Percentiles rank a stretch among this genome's conserved stretches.
Evolutionary conservation across 2,888 invertebrate species (phyloP).

Genomic region (Octodonta nipae): DNA sequence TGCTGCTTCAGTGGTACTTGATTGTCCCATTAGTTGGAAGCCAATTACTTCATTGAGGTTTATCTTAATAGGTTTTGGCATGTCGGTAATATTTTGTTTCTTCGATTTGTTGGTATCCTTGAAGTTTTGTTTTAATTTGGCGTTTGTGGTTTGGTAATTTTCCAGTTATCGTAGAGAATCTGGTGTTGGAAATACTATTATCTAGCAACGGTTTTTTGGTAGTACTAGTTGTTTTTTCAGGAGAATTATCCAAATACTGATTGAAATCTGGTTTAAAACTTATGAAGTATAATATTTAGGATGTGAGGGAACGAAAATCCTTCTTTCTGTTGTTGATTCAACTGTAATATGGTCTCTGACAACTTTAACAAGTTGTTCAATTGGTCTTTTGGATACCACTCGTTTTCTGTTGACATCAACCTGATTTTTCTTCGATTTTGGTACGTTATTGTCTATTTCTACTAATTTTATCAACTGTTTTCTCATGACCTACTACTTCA

Average conservation of each 20-base stretch:
- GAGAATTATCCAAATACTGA: too few relatives aligned
- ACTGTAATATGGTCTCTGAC: slow-evolving; percentile 26
- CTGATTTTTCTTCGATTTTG: slow-evolving; percentile 16
- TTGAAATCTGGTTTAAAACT: slow-evolving; percentile 23
- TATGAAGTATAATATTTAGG: slow-evolving; percentile 26
- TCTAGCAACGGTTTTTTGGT: slow-evolving; percentile 6
- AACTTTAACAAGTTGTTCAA: slow-evolving; percentile 21
- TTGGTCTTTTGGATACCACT: slow-evolving; percentile 12
- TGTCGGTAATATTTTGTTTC: slow-evolving; percentile 9
- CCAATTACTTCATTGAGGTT: slow-evolving; percentile 25
- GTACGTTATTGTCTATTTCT: slow-evolving; percentile 15
- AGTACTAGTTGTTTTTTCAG: slow-evolving; percentile 8
- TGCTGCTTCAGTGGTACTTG: not conserved
- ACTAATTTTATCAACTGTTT: slow-evolving; percentile 18
- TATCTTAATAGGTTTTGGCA: slow-evolving; percentile 26
- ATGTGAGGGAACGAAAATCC: slow-evolving; percentile 31
- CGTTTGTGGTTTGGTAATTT: slow-evolving; percentile 35
- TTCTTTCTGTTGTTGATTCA: slow-evolving; percentile 31
- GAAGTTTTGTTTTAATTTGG: slow-evolving; percentile 25
- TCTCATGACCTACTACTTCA: too few relatives aligned
- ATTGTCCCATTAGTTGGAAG: slow-evolving; percentile 6
- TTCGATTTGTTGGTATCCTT: slow-evolving; percentile 29
- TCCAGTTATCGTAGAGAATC: slow-evolving; percentile 11
- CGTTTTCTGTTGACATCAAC: slow-evolving; percentile 26
- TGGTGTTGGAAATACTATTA: slow-evolving; percentile 1